phyloP scores from a whole-genome alignment of 2,113 vertebrate genomes.

The Eulemur rufifrons region DNA sequence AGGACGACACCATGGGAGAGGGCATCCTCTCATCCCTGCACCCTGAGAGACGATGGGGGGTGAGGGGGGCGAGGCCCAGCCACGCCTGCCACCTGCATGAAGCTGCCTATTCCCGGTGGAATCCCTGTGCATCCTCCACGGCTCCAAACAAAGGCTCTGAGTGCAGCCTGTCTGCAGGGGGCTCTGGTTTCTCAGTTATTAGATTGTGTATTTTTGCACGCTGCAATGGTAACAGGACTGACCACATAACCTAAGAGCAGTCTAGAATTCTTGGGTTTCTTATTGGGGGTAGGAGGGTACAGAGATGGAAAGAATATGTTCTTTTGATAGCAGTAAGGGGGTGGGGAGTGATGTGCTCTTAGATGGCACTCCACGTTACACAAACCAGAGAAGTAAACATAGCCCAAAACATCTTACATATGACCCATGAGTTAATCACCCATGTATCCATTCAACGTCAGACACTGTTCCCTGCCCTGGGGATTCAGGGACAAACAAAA shows the following conservation, averaged over 20 bases:
- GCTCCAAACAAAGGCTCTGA: neutral
- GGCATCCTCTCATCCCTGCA: neutral
- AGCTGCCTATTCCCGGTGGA: neutral
- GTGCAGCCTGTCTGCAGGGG: neutral
- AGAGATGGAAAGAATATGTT: neutral
- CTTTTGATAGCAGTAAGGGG: neutral
- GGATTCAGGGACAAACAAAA: neutral
- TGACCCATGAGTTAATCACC: neutral
- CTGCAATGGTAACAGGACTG: neutral
- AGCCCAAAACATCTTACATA: neutral
- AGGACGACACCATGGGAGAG: fast-evolving
- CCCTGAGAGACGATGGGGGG: neutral
- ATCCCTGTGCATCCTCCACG: neutral
- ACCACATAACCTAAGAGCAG: neutral
- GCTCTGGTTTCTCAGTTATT: neutral
- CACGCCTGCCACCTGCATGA: fast-evolving
- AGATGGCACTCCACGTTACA: neutral
- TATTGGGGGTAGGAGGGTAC: too few species aligned
- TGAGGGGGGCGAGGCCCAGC: too few species aligned
- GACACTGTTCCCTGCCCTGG: neutral
- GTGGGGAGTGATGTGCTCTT: neutral
- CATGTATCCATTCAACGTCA: neutral
- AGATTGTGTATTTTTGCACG: neutral
- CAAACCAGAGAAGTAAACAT: neutral
- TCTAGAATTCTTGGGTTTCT: neutral